Evolutionary conservation across 2,888 invertebrate species (phyloP), one percentile per base, ranked within the genome.

Genomic region (Platycheirus albimanus): DNA sequence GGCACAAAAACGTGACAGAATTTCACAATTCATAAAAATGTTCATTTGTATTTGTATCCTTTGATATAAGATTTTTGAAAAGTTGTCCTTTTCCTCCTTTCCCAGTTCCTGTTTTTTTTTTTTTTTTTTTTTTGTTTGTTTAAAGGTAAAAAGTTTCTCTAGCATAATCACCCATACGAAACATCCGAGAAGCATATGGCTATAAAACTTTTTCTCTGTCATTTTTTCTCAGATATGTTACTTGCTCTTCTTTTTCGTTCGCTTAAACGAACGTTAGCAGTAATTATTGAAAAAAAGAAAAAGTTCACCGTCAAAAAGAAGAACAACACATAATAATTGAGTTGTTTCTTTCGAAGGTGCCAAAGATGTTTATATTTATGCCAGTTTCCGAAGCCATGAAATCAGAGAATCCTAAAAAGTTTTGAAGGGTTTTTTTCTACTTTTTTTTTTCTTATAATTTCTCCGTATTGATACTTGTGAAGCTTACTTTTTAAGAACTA

Each of bases 1-100:
- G 71, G 77, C 81, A 77, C 54, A 77, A 72, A 38, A 69, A 83
- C 81, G 81, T 83, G 81, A 83, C 77, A 83, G 72, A 72, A 83
- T 69, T 77, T 63, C 56, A 51, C 36, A 63, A 77, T 43, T 51
- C 64, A 58, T 24, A 41, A 36, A 28, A 41, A 41, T 41, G 11
- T n/a, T n/a, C n/a, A n/a, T n/a, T n/a, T n/a, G n/a, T n/a, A n/a
- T n/a, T n/a, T 15, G 30, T 47, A 24, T 58, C 15, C 20, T 63
- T 19, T 58, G n/a, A n/a, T 17, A 28, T 15, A 58, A 28, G 58
- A 58, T 58, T 38, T 24, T 45, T 45, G 63, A 24, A 33, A 72
- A 64, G 72, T 74, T 75, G 58, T 17, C 33, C 24, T 15, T 63
- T 61, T 52, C 47, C 7, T 7, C 13, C 13, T 15, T 28, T 36